Evolutionary conservation across 2,797 vertebrate genomes (phyloP).

Genomic region (Furcifer pardalis): DNA sequence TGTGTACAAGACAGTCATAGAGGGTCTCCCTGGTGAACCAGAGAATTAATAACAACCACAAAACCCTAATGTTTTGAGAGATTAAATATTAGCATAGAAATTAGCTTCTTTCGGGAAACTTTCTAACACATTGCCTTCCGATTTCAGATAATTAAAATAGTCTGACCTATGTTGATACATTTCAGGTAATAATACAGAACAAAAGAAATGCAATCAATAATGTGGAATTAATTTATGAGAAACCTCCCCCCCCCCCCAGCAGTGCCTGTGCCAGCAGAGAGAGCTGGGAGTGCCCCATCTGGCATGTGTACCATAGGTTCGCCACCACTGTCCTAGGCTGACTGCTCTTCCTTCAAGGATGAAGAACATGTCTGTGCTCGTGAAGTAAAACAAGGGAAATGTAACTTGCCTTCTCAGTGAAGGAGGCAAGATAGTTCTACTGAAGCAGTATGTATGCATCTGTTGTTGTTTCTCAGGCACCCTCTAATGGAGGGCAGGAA

Average conservation of each 20-base stretch:
- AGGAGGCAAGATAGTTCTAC: not conserved
- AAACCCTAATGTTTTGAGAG: no score
- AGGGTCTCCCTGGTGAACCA: no score
- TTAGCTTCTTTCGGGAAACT: not conserved
- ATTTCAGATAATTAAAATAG: not conserved
- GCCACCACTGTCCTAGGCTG: no score
- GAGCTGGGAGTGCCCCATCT: no score
- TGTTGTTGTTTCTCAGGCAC: not conserved
- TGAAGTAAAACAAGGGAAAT: not conserved
- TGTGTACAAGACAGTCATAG: no score
- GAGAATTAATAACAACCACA: no score
- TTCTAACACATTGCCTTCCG: not conserved
- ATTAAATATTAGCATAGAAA: no score
- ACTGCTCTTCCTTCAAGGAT: not conserved
- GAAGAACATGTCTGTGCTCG: not conserved
- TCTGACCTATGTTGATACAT: not conserved
- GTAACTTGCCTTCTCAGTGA: not conserved
- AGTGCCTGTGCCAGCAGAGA: no score
- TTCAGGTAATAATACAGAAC: not conserved
- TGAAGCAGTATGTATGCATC: not conserved
- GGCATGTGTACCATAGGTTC: no score
- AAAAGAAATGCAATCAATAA: not conserved
- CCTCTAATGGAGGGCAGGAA: not conserved
- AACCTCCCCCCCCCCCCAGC: no score
- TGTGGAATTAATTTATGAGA: not conserved